A percentile compares a stretch with the other conserved stretches of the same genome.
phyloP scores from a whole-genome alignment of 2,113 vertebrate species.

The Malaclemys terrapin region DNA sequence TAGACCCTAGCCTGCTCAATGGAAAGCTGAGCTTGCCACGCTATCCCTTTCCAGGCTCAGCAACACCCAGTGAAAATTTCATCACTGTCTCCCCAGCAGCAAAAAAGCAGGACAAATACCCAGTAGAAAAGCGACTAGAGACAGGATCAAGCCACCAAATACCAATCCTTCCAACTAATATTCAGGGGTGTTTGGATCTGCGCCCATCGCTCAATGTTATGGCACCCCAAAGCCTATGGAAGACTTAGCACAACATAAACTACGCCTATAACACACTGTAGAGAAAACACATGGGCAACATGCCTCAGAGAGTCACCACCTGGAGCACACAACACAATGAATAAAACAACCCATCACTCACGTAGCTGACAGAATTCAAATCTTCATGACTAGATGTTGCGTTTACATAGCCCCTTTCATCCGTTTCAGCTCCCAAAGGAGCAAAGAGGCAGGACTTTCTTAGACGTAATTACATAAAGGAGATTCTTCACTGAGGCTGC shows the following conservation, averaged over 20 bases:
- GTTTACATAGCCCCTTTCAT: not conserved
- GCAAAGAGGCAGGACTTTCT: not conserved
- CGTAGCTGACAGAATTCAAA: not conserved
- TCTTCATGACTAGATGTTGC: not conserved
- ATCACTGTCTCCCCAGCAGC: not conserved
- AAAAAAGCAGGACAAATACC: not conserved
- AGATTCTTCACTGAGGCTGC: not conserved
- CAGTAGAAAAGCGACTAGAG: not conserved
- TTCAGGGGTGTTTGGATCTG: rapidly evolving
- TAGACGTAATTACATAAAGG: rapidly evolving
- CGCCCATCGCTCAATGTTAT: not conserved
- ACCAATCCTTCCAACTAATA: not conserved
- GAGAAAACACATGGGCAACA: rapidly evolving
- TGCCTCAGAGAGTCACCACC: not conserved
- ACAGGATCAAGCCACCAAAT: not conserved
- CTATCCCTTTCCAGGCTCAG: not conserved
- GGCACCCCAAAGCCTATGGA: not conserved
- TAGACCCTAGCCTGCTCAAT: rapidly evolving
- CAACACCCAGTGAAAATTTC: not conserved
- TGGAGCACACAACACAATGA: rapidly evolving
- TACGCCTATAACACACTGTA: not conserved
- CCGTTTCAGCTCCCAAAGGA: not conserved
- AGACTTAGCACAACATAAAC: not conserved
- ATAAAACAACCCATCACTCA: not conserved
- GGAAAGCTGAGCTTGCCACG: not conserved